Percentiles rank a stretch among this genome's conserved stretches.
Conservation (phyloP, 2,888 invertebrate species). For the Muscina levida region DNA sequence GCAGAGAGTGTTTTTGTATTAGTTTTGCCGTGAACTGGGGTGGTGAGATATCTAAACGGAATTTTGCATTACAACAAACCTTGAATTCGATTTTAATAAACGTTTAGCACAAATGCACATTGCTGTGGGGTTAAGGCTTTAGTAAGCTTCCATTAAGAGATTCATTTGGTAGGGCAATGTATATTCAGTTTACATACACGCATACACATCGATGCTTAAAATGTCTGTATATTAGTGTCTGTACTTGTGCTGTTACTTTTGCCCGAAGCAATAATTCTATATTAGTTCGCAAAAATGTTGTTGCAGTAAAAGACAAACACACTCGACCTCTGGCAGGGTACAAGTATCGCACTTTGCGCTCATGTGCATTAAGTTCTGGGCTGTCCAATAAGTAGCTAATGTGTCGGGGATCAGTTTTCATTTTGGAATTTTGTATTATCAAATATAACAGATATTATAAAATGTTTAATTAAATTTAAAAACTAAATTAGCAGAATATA, state of each 20-base stretch:
- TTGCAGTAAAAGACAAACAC: conserved; percentile 49
- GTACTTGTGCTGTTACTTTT: conserved; percentile 36
- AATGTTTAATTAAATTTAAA: too few relatives aligned
- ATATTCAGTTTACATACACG: not conserved
- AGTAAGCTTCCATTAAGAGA: not conserved
- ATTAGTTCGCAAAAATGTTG: conserved; percentile 58
- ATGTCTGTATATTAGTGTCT: not conserved
- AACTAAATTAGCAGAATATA: too few relatives aligned
- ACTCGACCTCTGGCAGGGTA: conserved; percentile 47
- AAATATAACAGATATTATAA: too few relatives aligned
- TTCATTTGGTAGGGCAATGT: conserved; percentile 1
- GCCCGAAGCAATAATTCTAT: conserved; percentile 60
- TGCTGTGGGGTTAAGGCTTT: not conserved
- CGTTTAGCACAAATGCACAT: conserved; percentile 45
- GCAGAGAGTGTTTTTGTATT: too few relatives aligned
- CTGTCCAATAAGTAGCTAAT: too few relatives aligned
- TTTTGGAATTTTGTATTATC: too few relatives aligned
- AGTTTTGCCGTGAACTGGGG: too few relatives aligned
- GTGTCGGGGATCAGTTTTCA: too few relatives aligned
- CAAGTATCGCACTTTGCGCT: not conserved
- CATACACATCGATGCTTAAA: conserved; percentile 5
- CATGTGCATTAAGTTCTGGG: too few relatives aligned
- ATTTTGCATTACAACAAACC: conserved; percentile 26
- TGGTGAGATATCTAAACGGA: too few relatives aligned
- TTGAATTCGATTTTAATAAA: conserved; percentile 50